Conservation (phyloP, 2,888 invertebrate genomes). For the Aromia moschata region DNA sequence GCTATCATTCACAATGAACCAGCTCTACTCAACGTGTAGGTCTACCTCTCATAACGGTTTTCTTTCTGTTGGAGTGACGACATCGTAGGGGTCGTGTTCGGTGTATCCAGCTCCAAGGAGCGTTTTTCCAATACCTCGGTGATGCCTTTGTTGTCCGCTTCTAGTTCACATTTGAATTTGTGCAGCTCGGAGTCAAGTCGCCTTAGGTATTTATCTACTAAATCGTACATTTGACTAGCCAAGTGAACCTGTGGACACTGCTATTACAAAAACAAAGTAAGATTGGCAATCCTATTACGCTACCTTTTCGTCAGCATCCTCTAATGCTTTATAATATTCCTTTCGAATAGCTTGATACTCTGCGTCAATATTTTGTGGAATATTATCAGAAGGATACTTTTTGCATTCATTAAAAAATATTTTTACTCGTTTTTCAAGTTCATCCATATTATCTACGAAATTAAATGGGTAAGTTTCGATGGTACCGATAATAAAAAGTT, state of each 20-base stretch:
- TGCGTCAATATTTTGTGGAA: conserved; percentile 79
- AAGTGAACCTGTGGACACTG: conserved; percentile 75
- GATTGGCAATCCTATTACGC: too few relatives aligned
- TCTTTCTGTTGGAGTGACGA: conserved; percentile 81
- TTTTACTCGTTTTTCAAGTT: conserved; percentile 88
- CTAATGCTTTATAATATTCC: conserved; percentile 90
- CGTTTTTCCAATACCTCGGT: conserved; percentile 95
- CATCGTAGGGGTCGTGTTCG: conserved; percentile 63
- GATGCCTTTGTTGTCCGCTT: conserved; percentile 98
- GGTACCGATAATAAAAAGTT: neutral
- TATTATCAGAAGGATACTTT: conserved; percentile 67
- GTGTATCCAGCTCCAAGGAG: conserved; percentile 87
- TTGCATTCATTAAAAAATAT: conserved; percentile 87
- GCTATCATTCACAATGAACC: too few relatives aligned
- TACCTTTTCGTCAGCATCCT: conserved; percentile 95
- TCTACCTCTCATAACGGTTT: conserved; percentile 71
- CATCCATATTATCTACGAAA: conserved; percentile 93
- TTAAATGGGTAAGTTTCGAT: too few relatives aligned
- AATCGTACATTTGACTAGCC: conserved; percentile 93
- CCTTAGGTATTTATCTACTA: conserved; percentile 91
- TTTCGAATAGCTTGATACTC: conserved; percentile 85
- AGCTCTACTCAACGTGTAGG: too few relatives aligned
- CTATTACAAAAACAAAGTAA: too few relatives aligned
- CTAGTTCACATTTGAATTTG: conserved; percentile 98
- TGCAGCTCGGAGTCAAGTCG: conserved; percentile 89